Evolutionary conservation across 1,140 invertebrate genomes (phyloP), one percentile per base, ranked within the genome.

Genomic region (Plectus sambesii): DNA sequence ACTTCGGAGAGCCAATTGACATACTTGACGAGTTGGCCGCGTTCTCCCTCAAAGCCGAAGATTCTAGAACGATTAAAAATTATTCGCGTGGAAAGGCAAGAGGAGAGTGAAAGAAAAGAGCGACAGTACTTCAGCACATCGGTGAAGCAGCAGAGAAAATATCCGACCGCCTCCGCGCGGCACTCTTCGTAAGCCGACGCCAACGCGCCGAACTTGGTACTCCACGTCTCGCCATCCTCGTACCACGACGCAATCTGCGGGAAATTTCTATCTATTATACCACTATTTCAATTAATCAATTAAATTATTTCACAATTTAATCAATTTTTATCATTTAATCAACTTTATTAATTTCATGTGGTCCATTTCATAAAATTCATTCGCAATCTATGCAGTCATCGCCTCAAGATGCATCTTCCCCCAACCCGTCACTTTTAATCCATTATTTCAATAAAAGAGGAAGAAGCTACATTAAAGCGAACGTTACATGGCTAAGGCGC

Each of bases 181-280:
- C 89, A 96, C 73, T 96, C 90, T 70, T 96, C 90, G 69, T 85
- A 88, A 0, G 85, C 77, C 6, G 85, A 87, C 24, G 84, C 81
- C n/a, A 94, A 72, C 2, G 80, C 77, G 0, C 83, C 82, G 68
- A 96, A 96, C 63, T 83, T 82, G 8, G 82, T 82, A 71, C 92
- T 85, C 69, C 88, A 94, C 0, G 84, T 87, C 69, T 96, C 87
- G 1, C 85, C 85, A 2, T 79, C 75, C 44, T 80, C 75, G 64
- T 86, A 90, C 74, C 79, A 85, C 44, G 54, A 42, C 17, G 46
- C 24, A 15, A 60, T 42, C 54, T 50, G 12, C 30, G 47, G 29
- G 6, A 58, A 22, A 15, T 12, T 45, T n/a, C 19, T n/a, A 12
- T 47, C n/a, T n/a, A n/a, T n/a, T n/a, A n/a, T n/a, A n/a, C n/a